phyloP scores from a whole-genome alignment of 2,113 vertebrate species.

The Plestiodon gilberti region DNA sequence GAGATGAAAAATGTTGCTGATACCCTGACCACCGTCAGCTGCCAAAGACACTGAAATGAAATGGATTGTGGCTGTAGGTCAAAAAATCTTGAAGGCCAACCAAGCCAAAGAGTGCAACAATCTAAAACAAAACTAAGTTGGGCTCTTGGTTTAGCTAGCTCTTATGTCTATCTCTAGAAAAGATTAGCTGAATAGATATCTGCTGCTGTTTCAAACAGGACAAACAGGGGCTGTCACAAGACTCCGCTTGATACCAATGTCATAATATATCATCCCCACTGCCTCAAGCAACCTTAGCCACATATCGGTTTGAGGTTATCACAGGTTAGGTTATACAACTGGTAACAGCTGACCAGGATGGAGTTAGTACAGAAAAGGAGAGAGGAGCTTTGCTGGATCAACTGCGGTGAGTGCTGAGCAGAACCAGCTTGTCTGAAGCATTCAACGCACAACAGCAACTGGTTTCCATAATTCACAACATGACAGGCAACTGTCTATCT shows the following conservation, averaged over 20 bases:
- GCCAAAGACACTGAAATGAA: background rate
- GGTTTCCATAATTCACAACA: conserved; percentile 51
- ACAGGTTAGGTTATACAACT: conserved; percentile 31
- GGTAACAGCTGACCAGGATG: conserved; percentile 53
- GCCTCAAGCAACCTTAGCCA: conserved; percentile 43
- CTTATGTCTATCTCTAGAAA: conserved; percentile 26
- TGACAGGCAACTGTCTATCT: conserved; percentile 35
- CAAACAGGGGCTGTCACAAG: conserved; percentile 41
- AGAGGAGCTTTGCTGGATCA: conserved; percentile 13
- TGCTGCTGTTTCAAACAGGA: conserved; percentile 39
- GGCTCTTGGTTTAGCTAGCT: conserved; percentile 39
- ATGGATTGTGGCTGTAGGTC: background rate
- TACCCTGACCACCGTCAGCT: background rate
- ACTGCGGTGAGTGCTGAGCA: background rate
- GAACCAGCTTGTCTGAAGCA: conserved; percentile 40
- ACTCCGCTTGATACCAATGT: conserved; percentile 16
- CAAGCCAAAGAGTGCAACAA: background rate
- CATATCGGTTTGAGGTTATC: conserved; percentile 49
- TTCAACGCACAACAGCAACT: conserved; percentile 37
- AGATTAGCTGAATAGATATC: conserved; percentile 10
- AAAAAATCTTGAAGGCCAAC: background rate
- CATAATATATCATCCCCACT: background rate
- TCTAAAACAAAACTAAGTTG: background rate
- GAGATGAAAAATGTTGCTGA: background rate
- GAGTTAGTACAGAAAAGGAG: conserved; percentile 31